Evolutionary conservation across 2,888 invertebrate genomes (phyloP).

Genomic region (Aradus depressus): DNA sequence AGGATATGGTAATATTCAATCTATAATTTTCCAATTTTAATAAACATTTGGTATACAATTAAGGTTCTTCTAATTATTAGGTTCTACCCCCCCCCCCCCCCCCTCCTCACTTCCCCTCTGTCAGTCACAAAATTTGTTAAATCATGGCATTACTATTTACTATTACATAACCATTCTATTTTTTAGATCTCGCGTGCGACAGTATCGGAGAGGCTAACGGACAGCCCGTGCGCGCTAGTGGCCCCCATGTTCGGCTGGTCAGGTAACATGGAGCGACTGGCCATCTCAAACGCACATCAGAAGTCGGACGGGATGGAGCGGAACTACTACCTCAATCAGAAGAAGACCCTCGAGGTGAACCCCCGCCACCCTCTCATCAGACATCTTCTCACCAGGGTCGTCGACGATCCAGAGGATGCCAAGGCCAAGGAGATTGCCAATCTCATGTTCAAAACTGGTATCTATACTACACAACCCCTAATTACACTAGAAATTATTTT

Average conservation of each 20-base stretch:
- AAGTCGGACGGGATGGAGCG: constrained; percentile 87
- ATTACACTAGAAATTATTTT: neutral
- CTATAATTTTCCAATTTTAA: too few relatives aligned
- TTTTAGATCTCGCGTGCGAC: constrained; percentile 58
- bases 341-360: constrained; percentile 95
- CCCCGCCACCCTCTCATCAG: constrained; percentile 91
- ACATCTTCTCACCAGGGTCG: constrained; percentile 75
- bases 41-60: too few relatives aligned
- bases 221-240: constrained; percentile 91
- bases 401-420: constrained; percentile 62
- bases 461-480: neutral
- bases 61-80: neutral
- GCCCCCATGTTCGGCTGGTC: constrained; percentile 98
- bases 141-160: neutral
- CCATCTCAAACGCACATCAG: constrained; percentile 90
- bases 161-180: neutral
- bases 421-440: constrained; percentile 71
- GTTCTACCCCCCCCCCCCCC: neutral
- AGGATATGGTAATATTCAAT: constrained; percentile 52
- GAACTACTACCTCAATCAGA: constrained; percentile 78
- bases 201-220: constrained; percentile 76
- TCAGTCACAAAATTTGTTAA: too few relatives aligned
- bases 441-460: constrained; percentile 73
- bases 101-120: too few relatives aligned
- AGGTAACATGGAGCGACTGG: constrained; percentile 97